A percentile compares a stretch with the other conserved stretches of the same genome.
Conservation (phyloP, 2,888 invertebrate genomes). For the Clunio marinus region DNA sequence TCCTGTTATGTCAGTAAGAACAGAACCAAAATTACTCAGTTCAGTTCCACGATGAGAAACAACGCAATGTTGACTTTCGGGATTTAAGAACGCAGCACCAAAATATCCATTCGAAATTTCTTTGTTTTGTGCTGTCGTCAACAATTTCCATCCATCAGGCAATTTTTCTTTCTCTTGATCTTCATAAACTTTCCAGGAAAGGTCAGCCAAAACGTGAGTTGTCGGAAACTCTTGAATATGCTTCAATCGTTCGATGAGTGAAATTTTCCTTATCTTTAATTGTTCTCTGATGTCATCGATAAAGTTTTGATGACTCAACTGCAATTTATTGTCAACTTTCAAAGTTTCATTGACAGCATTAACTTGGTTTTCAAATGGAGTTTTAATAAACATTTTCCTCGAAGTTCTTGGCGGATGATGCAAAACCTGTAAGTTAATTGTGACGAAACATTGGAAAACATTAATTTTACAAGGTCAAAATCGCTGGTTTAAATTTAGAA, state of each 20-base stretch:
- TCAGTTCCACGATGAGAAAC: neutral
- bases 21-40: neutral
- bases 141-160: neutral
- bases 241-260: neutral
- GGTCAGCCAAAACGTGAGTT: neutral
- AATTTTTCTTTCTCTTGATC: neutral
- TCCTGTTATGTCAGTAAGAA: neutral
- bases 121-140: neutral
- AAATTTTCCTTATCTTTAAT: neutral
- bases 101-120: neutral
- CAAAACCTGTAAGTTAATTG: no score
- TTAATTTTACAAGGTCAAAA: no score
- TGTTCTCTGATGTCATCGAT: neutral
- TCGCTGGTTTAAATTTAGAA: no score
- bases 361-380: no score
- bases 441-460: no score
- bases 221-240: neutral
- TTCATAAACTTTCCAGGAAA: conserved; percentile 1
- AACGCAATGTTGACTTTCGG: neutral
- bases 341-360: no score
- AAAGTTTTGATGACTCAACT: neutral
- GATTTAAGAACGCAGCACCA: neutral
- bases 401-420: no score
- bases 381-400: no score
- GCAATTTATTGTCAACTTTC: neutral